phyloP scores from a whole-genome alignment of 2,113 vertebrate genomes.

The Cynopterus brachyotis region DNA sequence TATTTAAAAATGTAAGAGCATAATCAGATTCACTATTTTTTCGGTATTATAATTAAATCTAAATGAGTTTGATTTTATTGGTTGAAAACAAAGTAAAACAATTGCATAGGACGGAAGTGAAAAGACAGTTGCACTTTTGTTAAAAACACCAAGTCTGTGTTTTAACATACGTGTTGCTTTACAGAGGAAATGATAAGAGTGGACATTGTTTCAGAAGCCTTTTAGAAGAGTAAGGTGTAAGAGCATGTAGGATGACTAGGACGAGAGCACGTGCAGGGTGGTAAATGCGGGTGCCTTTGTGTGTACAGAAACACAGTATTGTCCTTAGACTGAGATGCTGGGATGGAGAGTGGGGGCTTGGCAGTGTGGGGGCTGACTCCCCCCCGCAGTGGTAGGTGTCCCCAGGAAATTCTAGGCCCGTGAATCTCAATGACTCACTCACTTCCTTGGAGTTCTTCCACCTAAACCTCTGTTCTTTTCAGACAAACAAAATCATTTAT shows the following conservation, averaged over 20 bases:
- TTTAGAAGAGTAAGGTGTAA: slow-evolving; percentile 47
- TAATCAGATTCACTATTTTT: slow-evolving; percentile 64
- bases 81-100: slow-evolving; percentile 82
- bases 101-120: slow-evolving; percentile 68
- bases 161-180: slow-evolving; percentile 69
- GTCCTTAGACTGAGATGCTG: neutral
- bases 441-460: neutral
- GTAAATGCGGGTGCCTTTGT: neutral
- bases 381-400: neutral
- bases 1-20: slow-evolving; percentile 31
- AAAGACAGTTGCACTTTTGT: slow-evolving; percentile 82
- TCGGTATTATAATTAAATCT: slow-evolving; percentile 84
- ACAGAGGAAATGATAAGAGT: slow-evolving; percentile 17
- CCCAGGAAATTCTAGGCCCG: neutral
- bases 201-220: slow-evolving; percentile 46
- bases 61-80: slow-evolving; percentile 81
- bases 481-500: neutral
- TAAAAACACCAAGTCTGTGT: slow-evolving; percentile 72
- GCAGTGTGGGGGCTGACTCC: accelerated
- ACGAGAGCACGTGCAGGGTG: neutral
- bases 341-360: neutral
- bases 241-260: slow-evolving; percentile 37
- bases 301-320: slow-evolving; percentile 56
- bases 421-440: neutral
- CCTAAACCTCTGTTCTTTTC: neutral